These are phyloP conservation scores for Oryzias melastigma DNA, from an alignment of 2,113 vertebrate genomes.

Conservation along the genomic window DNA sequence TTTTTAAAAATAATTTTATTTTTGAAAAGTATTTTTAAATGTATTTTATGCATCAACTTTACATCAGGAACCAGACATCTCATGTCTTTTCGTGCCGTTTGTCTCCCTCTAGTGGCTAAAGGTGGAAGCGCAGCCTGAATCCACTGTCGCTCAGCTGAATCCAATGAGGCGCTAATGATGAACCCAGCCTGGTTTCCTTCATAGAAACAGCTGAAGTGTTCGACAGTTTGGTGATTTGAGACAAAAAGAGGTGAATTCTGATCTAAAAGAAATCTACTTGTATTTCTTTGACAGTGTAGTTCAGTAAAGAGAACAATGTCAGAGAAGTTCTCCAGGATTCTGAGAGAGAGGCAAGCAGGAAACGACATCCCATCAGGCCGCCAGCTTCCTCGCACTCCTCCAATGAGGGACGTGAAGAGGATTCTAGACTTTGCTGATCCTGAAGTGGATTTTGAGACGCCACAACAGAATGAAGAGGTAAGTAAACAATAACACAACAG, in stretches of 20 bases:
- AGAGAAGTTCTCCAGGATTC: background rate
- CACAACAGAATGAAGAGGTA: constrained; percentile 2
- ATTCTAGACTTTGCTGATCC: constrained; percentile 9
- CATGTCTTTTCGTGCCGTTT: no score
- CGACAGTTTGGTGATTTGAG: no score
- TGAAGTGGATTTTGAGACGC: background rate
- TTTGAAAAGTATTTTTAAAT: no score
- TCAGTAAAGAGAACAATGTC: background rate
- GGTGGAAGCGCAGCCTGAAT: background rate
- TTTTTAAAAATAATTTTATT: no score
- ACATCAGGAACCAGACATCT: background rate
- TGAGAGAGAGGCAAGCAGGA: accelerated
- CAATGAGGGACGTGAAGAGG: background rate
- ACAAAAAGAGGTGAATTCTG: no score
- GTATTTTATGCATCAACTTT: background rate
- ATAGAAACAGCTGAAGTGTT: no score
- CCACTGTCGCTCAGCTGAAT: constrained; percentile 10
- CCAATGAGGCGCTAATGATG: constrained; percentile 2
- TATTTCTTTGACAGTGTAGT: no score
- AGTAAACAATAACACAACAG: accelerated
- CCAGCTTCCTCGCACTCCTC: constrained; percentile 51
- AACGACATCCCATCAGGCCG: constrained; percentile 27
- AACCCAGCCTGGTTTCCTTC: background rate
- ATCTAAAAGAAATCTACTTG: no score
- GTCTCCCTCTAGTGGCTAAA: constrained; percentile 17